Base-by-base conservation (phyloP, 2,797 vertebrate species). In the Squalus acanthias region DNA sequence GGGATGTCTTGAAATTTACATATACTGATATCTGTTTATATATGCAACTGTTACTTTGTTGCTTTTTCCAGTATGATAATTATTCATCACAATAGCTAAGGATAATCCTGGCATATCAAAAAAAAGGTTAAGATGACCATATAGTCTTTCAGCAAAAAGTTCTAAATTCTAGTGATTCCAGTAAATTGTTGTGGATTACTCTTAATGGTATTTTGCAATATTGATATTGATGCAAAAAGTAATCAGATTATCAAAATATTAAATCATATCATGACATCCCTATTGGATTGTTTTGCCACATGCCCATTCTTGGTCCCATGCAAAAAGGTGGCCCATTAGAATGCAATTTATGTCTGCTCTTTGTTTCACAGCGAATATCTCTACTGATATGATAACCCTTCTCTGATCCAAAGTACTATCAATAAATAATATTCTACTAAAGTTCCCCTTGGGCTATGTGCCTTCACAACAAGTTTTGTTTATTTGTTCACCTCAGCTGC, bases 231-330 rank as follows among this genome's bases (percentile, higher is more conserved):
- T 95, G 12, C 29, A 69, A 93, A 93, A 93, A 65, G 5, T 95
- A n/a, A 74, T 6, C 12, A 70, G 22, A 95, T 53, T 95, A 76
- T 74, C 50, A 57, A 10, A 57, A 29, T 74, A 57, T 95, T 95
- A 76, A 76, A 74, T 95, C 70, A 74, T 57, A 95, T 95, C 94
- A 95, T 76, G 94, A 74, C 94, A 95, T 95, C 94, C 70, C 50
- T 95, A 76, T 33, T 74, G 70, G 53, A 76, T 74, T 76, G 94
- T 57, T 72, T 20, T 57, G 29, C 26, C 70, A n/a, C 70, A n/a
- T 57, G 26, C 46, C n/a, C 70, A 74, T 74, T 95, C 10, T 57
- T 95, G 39, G 70, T 95, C 94, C 70, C n/a, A 57, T 72, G 39
- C 92, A 70, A 95, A 70, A 70, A 95, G 39, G 39, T 26, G n/a